phyloP scores from a whole-genome alignment of 2,888 invertebrate genomes.

The Dione vanillae region DNA sequence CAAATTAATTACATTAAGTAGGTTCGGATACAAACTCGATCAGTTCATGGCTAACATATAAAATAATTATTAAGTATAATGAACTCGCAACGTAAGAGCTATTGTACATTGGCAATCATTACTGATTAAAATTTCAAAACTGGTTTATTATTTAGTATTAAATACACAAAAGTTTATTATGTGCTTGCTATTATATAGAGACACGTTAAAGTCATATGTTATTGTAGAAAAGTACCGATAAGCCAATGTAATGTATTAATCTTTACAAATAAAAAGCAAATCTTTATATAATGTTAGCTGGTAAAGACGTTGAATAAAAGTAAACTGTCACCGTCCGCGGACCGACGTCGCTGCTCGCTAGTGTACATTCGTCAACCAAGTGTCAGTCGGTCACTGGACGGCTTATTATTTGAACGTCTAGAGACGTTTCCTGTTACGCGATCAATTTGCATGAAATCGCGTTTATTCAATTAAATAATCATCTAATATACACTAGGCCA shows the following conservation, averaged over 20 bases:
- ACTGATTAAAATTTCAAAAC: background rate
- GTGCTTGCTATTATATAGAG: background rate
- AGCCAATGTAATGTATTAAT: background rate
- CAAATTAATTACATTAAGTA: slow-evolving; percentile 25
- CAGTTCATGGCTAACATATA: slow-evolving; percentile 63
- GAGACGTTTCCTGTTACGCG: slow-evolving; percentile 57
- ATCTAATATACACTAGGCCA: slow-evolving; percentile 59
- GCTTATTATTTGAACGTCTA: slow-evolving; percentile 70
- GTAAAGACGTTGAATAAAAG: slow-evolving; percentile 54
- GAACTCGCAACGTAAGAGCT: slow-evolving; percentile 47
- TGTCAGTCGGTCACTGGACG: slow-evolving; percentile 73
- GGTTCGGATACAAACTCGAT: slow-evolving; percentile 20
- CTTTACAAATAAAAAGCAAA: background rate
- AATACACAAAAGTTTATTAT: background rate
- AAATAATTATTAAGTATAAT: slow-evolving; percentile 43
- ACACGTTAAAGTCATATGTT: background rate
- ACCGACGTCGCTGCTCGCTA: slow-evolving; percentile 13
- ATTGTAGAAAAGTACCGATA: background rate
- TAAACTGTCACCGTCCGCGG: slow-evolving; percentile 57
- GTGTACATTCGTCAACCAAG: slow-evolving; percentile 42
- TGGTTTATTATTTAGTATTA: background rate
- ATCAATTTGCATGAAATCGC: slow-evolving; percentile 76
- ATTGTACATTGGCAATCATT: background rate
- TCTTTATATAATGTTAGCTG: background rate
- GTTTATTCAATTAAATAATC: slow-evolving; percentile 79